phyloP scores from a whole-genome alignment of 1,140 invertebrate species.

The Drosophila ambigua region DNA sequence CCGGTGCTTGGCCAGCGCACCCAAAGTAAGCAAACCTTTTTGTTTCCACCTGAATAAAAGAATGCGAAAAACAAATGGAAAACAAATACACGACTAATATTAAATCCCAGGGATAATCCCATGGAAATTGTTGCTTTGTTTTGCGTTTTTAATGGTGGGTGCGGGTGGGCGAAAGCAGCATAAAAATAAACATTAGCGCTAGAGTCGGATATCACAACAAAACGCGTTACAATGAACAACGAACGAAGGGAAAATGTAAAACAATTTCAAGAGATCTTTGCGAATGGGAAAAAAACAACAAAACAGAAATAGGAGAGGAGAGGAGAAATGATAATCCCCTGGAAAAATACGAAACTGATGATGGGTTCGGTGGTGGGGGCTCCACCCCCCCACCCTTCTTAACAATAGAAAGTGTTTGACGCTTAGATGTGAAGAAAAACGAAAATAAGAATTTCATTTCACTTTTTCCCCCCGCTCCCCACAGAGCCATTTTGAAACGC shows the following conservation, averaged over 20 bases:
- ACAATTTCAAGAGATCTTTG: slow-evolving; percentile 51
- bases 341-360: slow-evolving; percentile 41
- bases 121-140: slow-evolving; percentile 51
- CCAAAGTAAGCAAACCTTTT: slow-evolving; percentile 50
- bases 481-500: slow-evolving; percentile 44
- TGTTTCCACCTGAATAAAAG: not conserved
- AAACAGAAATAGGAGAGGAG: slow-evolving; percentile 18
- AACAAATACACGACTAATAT: slow-evolving; percentile 56
- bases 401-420: slow-evolving; percentile 70
- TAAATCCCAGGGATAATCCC: slow-evolving; percentile 56
- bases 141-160: not conserved
- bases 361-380: slow-evolving; percentile 9
- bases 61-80: slow-evolving; percentile 29
- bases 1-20: slow-evolving; percentile 27
- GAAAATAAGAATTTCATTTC: slow-evolving; percentile 73
- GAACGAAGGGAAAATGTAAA: slow-evolving; percentile 46
- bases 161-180: not conserved
- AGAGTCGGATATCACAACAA: not conserved
- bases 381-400: slow-evolving; percentile 5
- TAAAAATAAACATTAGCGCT: slow-evolving; percentile 52
- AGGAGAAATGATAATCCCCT: slow-evolving; percentile 54
- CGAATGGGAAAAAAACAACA: slow-evolving; percentile 19
- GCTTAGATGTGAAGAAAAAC: slow-evolving; percentile 38
- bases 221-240: slow-evolving; percentile 44
- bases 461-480: slow-evolving; percentile 34